A percentile compares a stretch with the other conserved stretches of the same genome.
Evolutionary conservation across 1,140 invertebrate genomes (phyloP).

Genomic region (Listronotus oregonensis): DNA sequence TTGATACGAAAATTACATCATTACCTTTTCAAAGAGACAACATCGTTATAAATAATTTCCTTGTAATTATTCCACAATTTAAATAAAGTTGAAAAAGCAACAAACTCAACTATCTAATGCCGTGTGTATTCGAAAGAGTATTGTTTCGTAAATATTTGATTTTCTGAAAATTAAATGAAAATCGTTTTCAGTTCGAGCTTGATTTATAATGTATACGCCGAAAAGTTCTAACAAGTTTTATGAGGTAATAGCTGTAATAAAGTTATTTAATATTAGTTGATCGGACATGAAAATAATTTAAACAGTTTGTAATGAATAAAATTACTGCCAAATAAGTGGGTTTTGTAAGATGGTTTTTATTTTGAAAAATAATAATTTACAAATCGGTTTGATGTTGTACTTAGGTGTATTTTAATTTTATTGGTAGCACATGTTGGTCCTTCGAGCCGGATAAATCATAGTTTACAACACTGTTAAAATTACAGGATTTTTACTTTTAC

Average conservation of each 20-base stretch:
- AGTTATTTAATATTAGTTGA: conserved; percentile 18
- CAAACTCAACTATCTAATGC: conserved; percentile 7
- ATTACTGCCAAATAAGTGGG: too few species aligned
- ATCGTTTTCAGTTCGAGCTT: conserved; percentile 8
- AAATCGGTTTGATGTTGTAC: too few species aligned
- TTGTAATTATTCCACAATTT: conserved; percentile 21
- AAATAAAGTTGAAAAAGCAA: conserved; percentile 16
- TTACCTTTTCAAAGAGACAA: conserved; percentile 29
- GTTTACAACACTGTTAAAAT: too few species aligned
- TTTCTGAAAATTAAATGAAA: conserved; percentile 8
- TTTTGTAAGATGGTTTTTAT: too few species aligned
- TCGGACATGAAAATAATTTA: too few species aligned
- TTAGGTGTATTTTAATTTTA: too few species aligned
- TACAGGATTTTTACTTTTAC: too few species aligned
- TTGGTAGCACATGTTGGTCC: too few species aligned
- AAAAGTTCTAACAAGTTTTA: conserved; percentile 5
- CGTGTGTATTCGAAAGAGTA: conserved; percentile 12
- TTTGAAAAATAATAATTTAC: too few species aligned
- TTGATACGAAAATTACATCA: conserved; percentile 23
- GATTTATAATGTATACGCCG: not conserved
- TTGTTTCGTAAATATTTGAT: conserved; percentile 18
- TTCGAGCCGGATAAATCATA: too few species aligned
- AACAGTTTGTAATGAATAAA: too few species aligned
- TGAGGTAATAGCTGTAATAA: conserved; percentile 11
- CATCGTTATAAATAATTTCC: conserved; percentile 28